Evolutionary conservation across 2,888 invertebrate genomes (phyloP), one percentile per base, ranked within the genome.

Genomic region (Lissonota sp.): DNA sequence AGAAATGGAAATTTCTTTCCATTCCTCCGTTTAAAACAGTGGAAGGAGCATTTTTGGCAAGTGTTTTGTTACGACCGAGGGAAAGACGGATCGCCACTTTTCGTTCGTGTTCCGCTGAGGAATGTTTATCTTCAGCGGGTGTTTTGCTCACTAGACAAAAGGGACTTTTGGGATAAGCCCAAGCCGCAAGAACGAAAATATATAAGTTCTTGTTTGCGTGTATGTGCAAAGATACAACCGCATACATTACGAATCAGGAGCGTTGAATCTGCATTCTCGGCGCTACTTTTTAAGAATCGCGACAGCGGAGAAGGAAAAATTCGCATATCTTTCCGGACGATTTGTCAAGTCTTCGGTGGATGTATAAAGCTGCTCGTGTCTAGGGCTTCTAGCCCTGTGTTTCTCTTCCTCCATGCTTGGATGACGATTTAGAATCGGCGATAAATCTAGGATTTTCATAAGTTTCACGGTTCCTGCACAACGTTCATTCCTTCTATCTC

Each of bases 401-500:
- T 71, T 73, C 66, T 69, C 74, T 58, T 80, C 69, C 55, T 63
- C 69, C 60, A 16, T 42, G 76, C 79, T 62, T 71, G 78, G 75
- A 80, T 84, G 82, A 84, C 83, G 83, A 67, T 77, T 83, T 83
- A 84, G 82, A 76, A 63, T 58, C 83, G 76, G 74, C 85, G 84
- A 88, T 88, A 89, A 89, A 88, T 89, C 85, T 85, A 67, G 85
- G 87, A 88, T 89, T 88, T 89, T 88, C 88, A 88, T 89, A 88
- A 88, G 86, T 88, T 88, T 84, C 74, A 72, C 53, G 58, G 67
- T 51, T 70, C 53, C 64, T 51, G 6, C n/a, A 80, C 83, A 42
- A 39, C 71, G 10, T 49, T 49, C 12, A 1, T 57, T 57, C 42
- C 51, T 8, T 53, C 51, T 60, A n/a, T n/a, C n/a, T n/a, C n/a